Conservation (phyloP, 2,888 invertebrate genomes). For the Platerodrilus igneus region DNA sequence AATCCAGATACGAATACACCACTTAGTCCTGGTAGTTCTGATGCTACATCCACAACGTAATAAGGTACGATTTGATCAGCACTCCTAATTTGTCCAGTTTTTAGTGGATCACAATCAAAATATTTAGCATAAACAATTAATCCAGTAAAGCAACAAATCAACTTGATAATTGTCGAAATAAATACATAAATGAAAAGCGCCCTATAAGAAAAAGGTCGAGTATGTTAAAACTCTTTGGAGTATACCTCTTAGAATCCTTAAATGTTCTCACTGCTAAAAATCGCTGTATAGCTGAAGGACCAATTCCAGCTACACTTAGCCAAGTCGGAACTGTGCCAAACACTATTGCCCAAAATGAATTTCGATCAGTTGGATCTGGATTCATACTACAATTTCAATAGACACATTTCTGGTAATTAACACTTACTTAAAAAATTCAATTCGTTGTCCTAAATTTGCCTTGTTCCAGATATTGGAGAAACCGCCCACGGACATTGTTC, state of each 20-base stretch:
- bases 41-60: slow-evolving; percentile 53
- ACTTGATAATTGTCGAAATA: slow-evolving; percentile 27
- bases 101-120: slow-evolving; percentile 36
- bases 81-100: slow-evolving; percentile 23
- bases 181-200: slow-evolving; percentile 37
- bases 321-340: slow-evolving; percentile 54
- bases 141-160: slow-evolving; percentile 32
- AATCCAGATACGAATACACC: slow-evolving; percentile 71
- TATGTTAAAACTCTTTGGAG: slow-evolving; percentile 10
- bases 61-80: slow-evolving; percentile 45
- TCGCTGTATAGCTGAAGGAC: slow-evolving; percentile 57
- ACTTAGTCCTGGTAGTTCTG: slow-evolving; percentile 53
- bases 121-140: slow-evolving; percentile 39
- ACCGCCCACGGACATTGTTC: slow-evolving; percentile 41
- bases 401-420: slow-evolving; percentile 8
- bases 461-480: slow-evolving; percentile 38
- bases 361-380: slow-evolving; percentile 55
- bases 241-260: slow-evolving; percentile 50
- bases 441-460: slow-evolving; percentile 35
- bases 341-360: slow-evolving; percentile 57
- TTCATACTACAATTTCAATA: slow-evolving; percentile 50
- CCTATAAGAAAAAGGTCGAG: slow-evolving; percentile 30
- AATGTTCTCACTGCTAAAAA: slow-evolving; percentile 56
- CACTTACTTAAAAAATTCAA: slow-evolving; percentile 43
- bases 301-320: slow-evolving; percentile 53